Conservation (phyloP, 2,888 invertebrate species). For the Labia minor region DNA sequence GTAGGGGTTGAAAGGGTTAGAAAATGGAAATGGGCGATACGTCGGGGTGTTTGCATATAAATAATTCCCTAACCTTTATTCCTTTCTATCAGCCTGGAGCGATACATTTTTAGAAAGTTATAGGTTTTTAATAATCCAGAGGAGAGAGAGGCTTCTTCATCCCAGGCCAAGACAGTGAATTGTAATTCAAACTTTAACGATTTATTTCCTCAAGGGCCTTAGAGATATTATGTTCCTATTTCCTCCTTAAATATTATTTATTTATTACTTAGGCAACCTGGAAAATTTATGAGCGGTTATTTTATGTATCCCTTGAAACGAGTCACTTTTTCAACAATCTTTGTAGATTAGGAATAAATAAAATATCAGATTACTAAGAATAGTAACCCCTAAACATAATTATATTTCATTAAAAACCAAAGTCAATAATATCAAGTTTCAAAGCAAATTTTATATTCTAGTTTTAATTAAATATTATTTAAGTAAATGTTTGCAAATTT, state of each 20-base stretch:
- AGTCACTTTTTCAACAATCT: too few relatives aligned
- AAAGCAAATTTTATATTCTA: too few relatives aligned
- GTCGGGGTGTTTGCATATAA: conserved; percentile 3
- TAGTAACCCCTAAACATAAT: too few relatives aligned
- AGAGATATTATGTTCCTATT: conserved; percentile 6
- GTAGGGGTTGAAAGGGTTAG: neutral
- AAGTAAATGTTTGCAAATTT: too few relatives aligned
- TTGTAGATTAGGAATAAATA: too few relatives aligned
- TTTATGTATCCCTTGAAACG: neutral
- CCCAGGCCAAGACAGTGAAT: neutral
- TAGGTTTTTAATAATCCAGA: conserved; percentile 13
- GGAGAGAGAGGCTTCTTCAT: neutral
- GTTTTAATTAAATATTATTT: too few relatives aligned
- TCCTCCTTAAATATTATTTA: conserved; percentile 2
- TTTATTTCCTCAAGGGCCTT: neutral
- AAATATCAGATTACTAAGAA: too few relatives aligned
- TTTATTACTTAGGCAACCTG: neutral
- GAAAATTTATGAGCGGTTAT: conserved; percentile 1
- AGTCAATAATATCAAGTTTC: too few relatives aligned
- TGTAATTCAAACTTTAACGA: conserved; percentile 7
- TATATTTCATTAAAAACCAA: too few relatives aligned
- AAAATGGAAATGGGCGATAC: too few relatives aligned
- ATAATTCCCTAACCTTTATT: neutral
- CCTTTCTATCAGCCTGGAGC: neutral
- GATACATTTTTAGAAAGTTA: conserved; percentile 13